Evolutionary conservation across 2,888 invertebrate species (phyloP).

Genomic region (Stenotaenia linearis): DNA sequence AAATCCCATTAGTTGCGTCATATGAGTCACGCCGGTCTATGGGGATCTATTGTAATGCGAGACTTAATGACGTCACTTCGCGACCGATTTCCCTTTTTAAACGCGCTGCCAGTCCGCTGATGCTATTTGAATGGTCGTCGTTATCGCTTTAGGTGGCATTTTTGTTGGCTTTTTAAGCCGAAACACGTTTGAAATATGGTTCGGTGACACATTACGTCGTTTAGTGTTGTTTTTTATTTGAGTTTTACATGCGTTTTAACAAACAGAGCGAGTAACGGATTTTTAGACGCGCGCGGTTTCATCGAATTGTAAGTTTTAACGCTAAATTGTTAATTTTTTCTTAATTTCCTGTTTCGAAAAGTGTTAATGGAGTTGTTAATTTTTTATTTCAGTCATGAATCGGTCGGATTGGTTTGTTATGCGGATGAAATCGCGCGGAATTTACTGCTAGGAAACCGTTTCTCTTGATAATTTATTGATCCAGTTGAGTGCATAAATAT

Average conservation of each 20-base stretch:
- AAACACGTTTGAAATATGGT: background rate
- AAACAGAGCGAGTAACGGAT: no score
- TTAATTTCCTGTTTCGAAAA: background rate
- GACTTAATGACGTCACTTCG: background rate
- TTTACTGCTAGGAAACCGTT: background rate
- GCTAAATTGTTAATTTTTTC: background rate
- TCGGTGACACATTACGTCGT: background rate
- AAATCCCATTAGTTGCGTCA: background rate
- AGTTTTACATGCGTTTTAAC: no score
- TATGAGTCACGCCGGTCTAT: background rate
- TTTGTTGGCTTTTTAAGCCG: background rate
- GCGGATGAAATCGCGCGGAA: background rate
- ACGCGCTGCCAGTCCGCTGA: background rate
- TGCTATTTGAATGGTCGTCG: background rate
- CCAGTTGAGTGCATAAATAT: background rate
- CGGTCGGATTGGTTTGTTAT: background rate
- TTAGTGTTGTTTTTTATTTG: background rate
- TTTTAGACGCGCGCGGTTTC: no score
- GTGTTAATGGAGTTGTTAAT: background rate
- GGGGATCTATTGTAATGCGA: background rate
- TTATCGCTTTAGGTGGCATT: background rate
- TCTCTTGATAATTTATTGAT: background rate
- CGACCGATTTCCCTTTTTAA: background rate
- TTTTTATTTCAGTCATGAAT: background rate
- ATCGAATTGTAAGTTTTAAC: background rate